Percentiles rank a stretch among this genome's conserved stretches.
These are phyloP conservation scores for Protaetia brevitarsis DNA, from an alignment of 1,140 invertebrate species.

Conservation along the genomic window DNA sequence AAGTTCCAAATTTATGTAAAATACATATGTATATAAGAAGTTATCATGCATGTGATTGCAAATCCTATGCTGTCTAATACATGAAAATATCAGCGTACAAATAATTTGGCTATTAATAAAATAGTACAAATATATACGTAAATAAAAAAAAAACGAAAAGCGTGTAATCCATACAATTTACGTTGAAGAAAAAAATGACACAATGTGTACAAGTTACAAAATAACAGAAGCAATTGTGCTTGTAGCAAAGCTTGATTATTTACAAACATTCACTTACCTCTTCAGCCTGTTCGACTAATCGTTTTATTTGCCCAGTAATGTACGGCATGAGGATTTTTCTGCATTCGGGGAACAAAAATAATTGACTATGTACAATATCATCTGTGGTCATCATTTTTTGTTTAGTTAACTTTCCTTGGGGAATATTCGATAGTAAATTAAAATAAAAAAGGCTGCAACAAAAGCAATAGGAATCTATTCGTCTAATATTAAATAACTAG, in stretches of 20 bases:
- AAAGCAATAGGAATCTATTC: constrained; percentile 26
- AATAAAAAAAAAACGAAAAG: neutral
- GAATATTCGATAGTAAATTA: constrained; percentile 63
- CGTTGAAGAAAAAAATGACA: neutral
- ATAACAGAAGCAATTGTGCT: constrained; percentile 1
- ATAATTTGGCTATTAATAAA: no score
- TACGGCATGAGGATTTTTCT: constrained; percentile 71
- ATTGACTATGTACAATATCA: constrained; percentile 77
- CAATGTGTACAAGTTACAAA: constrained; percentile 14
- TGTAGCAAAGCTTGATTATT: constrained; percentile 22
- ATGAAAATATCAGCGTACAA: no score
- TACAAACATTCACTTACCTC: constrained; percentile 57
- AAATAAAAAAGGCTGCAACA: constrained; percentile 54
- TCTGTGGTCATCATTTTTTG: constrained; percentile 84
- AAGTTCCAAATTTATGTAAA: no score
- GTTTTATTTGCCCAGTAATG: constrained; percentile 65
- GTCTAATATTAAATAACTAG: no score
- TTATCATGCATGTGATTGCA: no score
- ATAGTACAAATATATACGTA: no score
- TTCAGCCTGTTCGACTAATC: constrained; percentile 61
- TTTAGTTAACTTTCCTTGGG: constrained; percentile 69
- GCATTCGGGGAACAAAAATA: constrained; percentile 69
- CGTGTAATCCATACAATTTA: no score
- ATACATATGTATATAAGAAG: no score
- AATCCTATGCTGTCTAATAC: no score